Percentiles rank a stretch among this genome's conserved stretches.
Conservation (phyloP, 1,140 invertebrate species). For the Dendrolimus punctatus region DNA sequence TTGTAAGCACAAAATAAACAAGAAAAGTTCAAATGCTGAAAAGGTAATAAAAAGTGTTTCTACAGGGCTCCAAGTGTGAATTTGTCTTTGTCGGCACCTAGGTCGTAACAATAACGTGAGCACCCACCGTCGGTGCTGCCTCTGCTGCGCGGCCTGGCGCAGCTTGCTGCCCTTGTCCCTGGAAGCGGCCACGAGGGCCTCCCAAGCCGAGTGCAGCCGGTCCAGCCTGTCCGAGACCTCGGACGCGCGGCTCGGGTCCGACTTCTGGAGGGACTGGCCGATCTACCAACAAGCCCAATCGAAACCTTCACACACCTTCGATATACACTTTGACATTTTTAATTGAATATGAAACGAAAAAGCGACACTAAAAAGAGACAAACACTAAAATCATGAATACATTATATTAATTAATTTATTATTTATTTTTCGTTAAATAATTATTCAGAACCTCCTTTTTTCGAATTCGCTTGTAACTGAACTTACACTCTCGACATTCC, state of each 20-base stretch:
- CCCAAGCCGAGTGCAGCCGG: conserved; percentile 41
- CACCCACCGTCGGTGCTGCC: conserved; percentile 74
- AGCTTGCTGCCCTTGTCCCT: conserved; percentile 88
- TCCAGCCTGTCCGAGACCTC: conserved; percentile 37
- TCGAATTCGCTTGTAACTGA: background rate
- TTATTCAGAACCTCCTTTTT: too few relatives aligned
- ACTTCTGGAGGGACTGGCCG: conserved; percentile 58
- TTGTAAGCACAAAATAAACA: too few relatives aligned
- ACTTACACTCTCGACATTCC: conserved; percentile 84
- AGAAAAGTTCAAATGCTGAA: too few relatives aligned
- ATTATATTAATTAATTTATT: too few relatives aligned
- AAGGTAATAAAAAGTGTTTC: too few relatives aligned
- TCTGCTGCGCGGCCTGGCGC: conserved; percentile 85
- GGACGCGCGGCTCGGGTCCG: conserved; percentile 39
- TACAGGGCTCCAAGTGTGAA: too few relatives aligned
- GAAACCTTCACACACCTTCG: background rate
- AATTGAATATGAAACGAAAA: too few relatives aligned
- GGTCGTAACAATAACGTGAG: background rate
- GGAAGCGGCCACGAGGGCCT: conserved; percentile 67
- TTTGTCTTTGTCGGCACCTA: background rate
- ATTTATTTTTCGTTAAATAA: too few relatives aligned
- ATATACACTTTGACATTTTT: too few relatives aligned
- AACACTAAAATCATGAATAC: too few relatives aligned
- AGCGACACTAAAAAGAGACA: too few relatives aligned
- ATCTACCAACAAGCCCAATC: conserved; percentile 26